Base-by-base conservation (phyloP, 1,140 invertebrate species). In the Schlechtendalia chinensis region DNA sequence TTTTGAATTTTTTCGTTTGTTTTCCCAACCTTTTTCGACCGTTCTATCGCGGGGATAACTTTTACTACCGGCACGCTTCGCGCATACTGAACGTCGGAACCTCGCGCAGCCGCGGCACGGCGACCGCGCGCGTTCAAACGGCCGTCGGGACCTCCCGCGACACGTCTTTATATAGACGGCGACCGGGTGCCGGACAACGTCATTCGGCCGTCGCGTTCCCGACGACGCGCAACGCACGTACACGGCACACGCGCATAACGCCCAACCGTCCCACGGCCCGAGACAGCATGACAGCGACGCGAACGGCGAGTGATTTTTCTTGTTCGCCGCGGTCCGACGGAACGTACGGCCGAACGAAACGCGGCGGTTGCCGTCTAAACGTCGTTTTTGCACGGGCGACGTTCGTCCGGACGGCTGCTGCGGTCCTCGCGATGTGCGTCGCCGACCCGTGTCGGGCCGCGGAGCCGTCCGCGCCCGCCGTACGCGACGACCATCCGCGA, bases 21-120 rank as follows among this genome's bases (percentile, higher is more conserved):
- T 54, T 72, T 39, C 8, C 32, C 8, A 39, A 39, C n/a, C n/a
- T 39, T 39, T 39, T 39, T 39, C 8, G 32, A 39, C n/a, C n/a
- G n/a, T n/a, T n/a, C n/a, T n/a, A 39, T 63, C 63, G 45, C n/a
- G 75, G 39, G 24, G 50, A n/a, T n/a, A 79, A 79, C 75, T 79
- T 79, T 79, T 79, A 79, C 75, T 79, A n/a, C 63, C 50, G 24
- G 58, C 58, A 63, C 75, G 29, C 58, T 61, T 79, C 63, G 39
- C 39, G 75, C 75, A 79, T 63, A 79, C 75, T 50, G 75, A 79
- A 61, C 72, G 19, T 19, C 24, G 17, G n/a, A n/a, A n/a, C n/a
- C n/a, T n/a, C n/a, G n/a, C n/a, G n/a, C n/a, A n/a, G n/a, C n/a
- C n/a, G n/a, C n/a, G n/a, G n/a, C n/a, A n/a, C n/a, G n/a, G 72